Evolutionary conservation across 2,888 invertebrate genomes (phyloP), one percentile per base, ranked within the genome.

Genomic region (Sarcophaga subvicina): DNA sequence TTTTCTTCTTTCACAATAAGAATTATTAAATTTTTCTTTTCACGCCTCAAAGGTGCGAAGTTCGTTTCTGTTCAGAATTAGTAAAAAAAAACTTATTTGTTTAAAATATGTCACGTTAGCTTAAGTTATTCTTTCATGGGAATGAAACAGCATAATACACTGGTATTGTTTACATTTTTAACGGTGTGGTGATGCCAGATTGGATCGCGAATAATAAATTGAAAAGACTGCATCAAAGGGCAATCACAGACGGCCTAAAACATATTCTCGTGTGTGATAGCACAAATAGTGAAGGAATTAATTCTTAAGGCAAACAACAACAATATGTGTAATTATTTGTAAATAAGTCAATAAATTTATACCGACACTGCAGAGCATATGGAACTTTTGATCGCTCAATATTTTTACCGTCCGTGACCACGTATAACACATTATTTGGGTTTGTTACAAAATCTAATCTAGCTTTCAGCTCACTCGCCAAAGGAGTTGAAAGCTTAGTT

Each of bases 31-130:
- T 4, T 69, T 70, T 63, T n/a, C 45, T 70, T 73, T 78, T 59
- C 22, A 54, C 54, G 14, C 69, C 12, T 10, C 54, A 54, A 79
- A 70, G 37, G 82, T 71, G 60, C 86, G 82, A 86, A 86, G 86
- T 86, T 80, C 82, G 86, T 62, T 82, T 79, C 8, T 76, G 25
- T 71, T 80, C 11, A 77, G n/a, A 75, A 67, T 62, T 67, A 66
- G 77, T 54, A 73, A 72, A 62, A 71, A 64, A 8, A 81, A 84
- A 75, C 75, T 8, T 59, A 79, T 63, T 22, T 80, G 25, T 73
- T 75, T 49, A 47, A 80, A 60, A 62, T 45, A 77, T 72, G 66
- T 83, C 78, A 73, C 8, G 12, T 67, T 83, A 78, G 72, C n/a
- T 25, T 4, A 11, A 54, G 62, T 78, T 22, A 22, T 22, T 22